These are phyloP conservation scores for Chymomyza caudatula DNA, from an alignment of 2,888 invertebrate genomes.

Conservation along the genomic window DNA sequence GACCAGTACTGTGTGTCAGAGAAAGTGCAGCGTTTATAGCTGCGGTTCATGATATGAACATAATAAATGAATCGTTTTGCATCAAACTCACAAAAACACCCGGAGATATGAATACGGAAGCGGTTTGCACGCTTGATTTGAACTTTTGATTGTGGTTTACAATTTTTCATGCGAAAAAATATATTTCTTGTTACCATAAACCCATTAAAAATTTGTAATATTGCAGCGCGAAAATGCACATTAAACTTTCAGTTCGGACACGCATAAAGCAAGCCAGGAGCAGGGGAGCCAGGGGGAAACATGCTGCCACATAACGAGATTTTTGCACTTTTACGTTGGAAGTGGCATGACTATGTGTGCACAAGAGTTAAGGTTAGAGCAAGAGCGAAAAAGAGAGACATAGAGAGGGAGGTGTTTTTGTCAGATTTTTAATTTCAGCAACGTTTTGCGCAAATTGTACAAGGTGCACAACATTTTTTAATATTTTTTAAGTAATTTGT, in stretches of 20 bases:
- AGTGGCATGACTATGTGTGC: neutral
- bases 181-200: neutral
- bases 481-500: constrained; percentile 66
- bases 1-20: neutral
- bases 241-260: neutral
- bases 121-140: neutral
- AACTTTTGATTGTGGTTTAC: neutral
- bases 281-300: neutral
- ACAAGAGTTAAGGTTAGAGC: too few relatives aligned
- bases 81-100: neutral
- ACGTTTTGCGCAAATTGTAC: constrained; percentile 44
- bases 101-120: neutral
- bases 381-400: too few relatives aligned
- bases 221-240: neutral
- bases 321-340: neutral
- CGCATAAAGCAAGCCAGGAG: neutral
- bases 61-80: neutral
- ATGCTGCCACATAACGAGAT: neutral
- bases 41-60: neutral
- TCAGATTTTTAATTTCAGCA: constrained; percentile 45
- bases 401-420: constrained; percentile 11
- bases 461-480: constrained; percentile 37
- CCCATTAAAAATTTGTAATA: neutral
- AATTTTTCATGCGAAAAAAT: neutral
- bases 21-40: neutral